phyloP scores from a whole-genome alignment of 2,888 invertebrate species.

The Apantesis nais region DNA sequence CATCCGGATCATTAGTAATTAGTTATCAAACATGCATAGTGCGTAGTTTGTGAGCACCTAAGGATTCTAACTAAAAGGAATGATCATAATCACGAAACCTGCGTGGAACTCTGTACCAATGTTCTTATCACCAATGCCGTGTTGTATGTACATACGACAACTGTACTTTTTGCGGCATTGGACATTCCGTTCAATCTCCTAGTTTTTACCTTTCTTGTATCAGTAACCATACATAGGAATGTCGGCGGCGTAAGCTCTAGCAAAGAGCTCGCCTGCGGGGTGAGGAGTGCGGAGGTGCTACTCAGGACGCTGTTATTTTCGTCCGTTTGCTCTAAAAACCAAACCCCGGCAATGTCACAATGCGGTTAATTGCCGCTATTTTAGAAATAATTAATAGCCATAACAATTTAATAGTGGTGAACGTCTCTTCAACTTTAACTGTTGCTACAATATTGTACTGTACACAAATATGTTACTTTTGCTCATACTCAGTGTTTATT shows the following conservation, averaged over 20 bases:
- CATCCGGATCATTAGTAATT: neutral
- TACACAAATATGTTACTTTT: neutral
- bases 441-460: neutral
- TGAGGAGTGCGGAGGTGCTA: slow-evolving; percentile 9
- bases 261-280: neutral
- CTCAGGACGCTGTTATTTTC: slow-evolving; percentile 34
- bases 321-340: slow-evolving; percentile 41
- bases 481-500: neutral
- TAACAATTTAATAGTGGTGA: neutral
- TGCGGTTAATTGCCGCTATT: slow-evolving; percentile 53
- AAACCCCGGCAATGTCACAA: slow-evolving; percentile 49
- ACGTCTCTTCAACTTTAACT: neutral
- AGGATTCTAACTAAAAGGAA: neutral
- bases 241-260: neutral
- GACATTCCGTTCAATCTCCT: neutral
- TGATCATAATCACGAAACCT: neutral
- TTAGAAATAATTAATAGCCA: slow-evolving; percentile 15
- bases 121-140: no score
- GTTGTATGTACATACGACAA: no score
- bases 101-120: no score
- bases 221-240: neutral
- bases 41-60: neutral
- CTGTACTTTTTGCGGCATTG: no score
- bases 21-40: neutral
- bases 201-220: neutral